Conservation (phyloP, 2,797 vertebrate genomes). For the Sebastes kiyomatsui region DNA sequence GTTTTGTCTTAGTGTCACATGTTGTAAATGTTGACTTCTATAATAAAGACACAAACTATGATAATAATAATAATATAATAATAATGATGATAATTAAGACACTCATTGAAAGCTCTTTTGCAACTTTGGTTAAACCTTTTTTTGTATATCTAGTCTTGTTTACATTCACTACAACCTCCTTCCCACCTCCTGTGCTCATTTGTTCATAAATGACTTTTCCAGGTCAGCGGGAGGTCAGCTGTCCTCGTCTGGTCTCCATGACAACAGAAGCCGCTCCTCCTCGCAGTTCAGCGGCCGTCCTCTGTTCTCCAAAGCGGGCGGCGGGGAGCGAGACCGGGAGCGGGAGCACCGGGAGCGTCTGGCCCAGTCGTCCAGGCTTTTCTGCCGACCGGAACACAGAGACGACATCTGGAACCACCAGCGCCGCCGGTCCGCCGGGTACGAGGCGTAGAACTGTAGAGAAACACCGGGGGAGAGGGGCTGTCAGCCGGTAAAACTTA, state of each 20-base stretch:
- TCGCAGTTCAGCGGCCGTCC: constrained; percentile 48
- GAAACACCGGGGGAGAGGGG: neutral
- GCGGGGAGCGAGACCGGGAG: constrained; percentile 38
- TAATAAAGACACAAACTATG: neutral
- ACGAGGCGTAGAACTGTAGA: constrained; percentile 61
- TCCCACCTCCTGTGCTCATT: neutral
- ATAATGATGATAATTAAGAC: neutral
- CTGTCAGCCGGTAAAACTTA: neutral
- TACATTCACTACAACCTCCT: neutral
- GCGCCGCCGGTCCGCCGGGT: constrained; percentile 67
- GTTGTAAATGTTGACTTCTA: rapidly evolving
- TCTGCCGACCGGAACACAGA: constrained; percentile 78
- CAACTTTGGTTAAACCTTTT: neutral
- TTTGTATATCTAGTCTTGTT: neutral
- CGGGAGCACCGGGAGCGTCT: constrained; percentile 66
- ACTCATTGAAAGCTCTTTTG: neutral
- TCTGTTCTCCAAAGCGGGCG: constrained; percentile 6
- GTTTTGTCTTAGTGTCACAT: neutral
- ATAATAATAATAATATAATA: neutral
- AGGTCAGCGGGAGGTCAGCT: constrained; percentile 77
- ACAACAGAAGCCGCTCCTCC: constrained; percentile 62
- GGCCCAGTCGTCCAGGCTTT: constrained; percentile 74
- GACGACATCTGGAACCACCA: constrained; percentile 79
- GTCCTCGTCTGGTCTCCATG: constrained; percentile 59
- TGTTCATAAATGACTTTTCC: neutral